Evolutionary conservation across 2,888 invertebrate genomes (phyloP).

Genomic region (Parnassius orleans): DNA sequence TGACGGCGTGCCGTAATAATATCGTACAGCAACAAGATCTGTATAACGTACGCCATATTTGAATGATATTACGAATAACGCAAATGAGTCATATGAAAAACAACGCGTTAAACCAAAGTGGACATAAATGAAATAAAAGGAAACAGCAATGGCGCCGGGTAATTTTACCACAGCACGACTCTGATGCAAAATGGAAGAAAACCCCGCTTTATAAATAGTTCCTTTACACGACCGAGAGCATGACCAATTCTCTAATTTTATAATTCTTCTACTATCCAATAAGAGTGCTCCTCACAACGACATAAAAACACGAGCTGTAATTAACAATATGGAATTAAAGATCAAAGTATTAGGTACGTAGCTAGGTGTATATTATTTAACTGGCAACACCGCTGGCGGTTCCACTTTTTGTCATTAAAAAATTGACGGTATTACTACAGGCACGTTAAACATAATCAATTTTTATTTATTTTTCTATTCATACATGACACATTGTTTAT

Average conservation of each 20-base stretch:
- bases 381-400: not conserved
- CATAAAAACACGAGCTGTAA: constrained; percentile 34
- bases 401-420: constrained; percentile 24
- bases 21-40: constrained; percentile 28
- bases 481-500: too few relatives aligned
- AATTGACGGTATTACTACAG: constrained; percentile 2
- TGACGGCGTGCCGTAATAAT: not conserved
- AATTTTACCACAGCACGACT: constrained; percentile 63
- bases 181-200: constrained; percentile 66
- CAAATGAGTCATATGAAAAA: constrained; percentile 71
- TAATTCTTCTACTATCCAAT: constrained; percentile 37
- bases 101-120: constrained; percentile 52
- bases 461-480: not conserved
- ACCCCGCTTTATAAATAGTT: constrained; percentile 64
- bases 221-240: constrained; percentile 42
- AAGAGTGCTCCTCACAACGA: constrained; percentile 33
- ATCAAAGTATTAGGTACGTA: not conserved
- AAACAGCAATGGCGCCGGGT: constrained; percentile 67
- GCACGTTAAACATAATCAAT: not conserved
- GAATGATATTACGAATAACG: constrained; percentile 53
- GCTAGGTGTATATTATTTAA: constrained; percentile 4
- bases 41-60: constrained; percentile 30
- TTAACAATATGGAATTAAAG: constrained; percentile 26
- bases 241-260: constrained; percentile 76
- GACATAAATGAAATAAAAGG: constrained; percentile 54